A percentile compares a stretch with the other conserved stretches of the same genome.
phyloP scores from a whole-genome alignment of 2,888 invertebrate species.

The Calliphora vomitoria region DNA sequence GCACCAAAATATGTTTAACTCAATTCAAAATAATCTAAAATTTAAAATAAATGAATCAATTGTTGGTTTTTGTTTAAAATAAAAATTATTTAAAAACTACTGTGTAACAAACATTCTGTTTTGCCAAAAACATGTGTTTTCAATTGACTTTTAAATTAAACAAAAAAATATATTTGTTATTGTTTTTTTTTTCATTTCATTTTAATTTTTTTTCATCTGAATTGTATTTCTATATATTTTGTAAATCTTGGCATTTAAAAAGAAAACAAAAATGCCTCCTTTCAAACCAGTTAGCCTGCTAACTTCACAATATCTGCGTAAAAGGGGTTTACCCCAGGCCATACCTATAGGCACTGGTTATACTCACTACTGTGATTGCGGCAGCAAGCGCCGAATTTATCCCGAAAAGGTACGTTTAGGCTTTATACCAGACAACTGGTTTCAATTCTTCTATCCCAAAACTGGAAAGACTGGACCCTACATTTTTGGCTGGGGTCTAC shows the following conservation, averaged over 20 bases:
- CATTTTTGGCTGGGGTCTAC: conserved; percentile 90
- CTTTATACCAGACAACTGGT: conserved; percentile 97
- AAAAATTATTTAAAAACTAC: conserved; percentile 16
- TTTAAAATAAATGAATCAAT: conserved; percentile 9
- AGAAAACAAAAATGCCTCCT: conserved; percentile 12
- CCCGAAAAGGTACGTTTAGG: conserved; percentile 92
- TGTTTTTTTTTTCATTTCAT: background rate
- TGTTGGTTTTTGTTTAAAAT: conserved; percentile 1
- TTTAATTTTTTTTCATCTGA: background rate
- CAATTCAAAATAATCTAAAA: background rate
- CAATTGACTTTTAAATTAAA: conserved; percentile 26
- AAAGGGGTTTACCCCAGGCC: conserved; percentile 56
- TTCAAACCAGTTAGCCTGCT: conserved; percentile 37
- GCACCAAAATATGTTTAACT: conserved; percentile 7
- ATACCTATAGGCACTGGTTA: conserved; percentile 35
- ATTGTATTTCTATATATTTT: background rate
- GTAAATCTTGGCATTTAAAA: background rate
- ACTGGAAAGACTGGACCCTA: conserved; percentile 95
- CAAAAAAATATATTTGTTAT: background rate
- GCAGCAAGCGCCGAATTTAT: conserved; percentile 85
- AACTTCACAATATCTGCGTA: conserved; percentile 52
- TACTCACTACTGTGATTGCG: conserved; percentile 1
- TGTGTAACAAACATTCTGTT: background rate
- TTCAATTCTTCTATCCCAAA: conserved; percentile 95
- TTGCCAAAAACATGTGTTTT: conserved; percentile 34